A percentile compares a stretch with the other conserved stretches of the same genome.
phyloP scores from a whole-genome alignment of 2,888 invertebrate genomes.

The Ennomos fuscantarius region DNA sequence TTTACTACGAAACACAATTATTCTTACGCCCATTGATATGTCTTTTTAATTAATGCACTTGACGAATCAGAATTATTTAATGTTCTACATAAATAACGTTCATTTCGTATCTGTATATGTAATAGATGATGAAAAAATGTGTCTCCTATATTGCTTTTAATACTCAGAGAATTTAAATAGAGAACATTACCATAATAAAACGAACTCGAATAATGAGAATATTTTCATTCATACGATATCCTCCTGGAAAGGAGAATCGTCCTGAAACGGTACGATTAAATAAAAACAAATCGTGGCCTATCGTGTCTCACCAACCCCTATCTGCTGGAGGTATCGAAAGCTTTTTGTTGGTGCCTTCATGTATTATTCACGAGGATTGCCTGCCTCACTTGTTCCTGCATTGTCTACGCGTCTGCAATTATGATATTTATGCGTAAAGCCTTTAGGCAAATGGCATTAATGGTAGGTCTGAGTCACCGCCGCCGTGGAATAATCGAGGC shows the following conservation, averaged over 20 bases:
- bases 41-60: slow-evolving; percentile 16
- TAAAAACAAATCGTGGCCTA: slow-evolving; percentile 64
- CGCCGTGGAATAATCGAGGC: slow-evolving; percentile 61
- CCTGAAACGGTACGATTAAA: slow-evolving; percentile 62
- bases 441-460: slow-evolving; percentile 74
- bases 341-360: slow-evolving; percentile 60
- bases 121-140: background rate
- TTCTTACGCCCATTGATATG: slow-evolving; percentile 43
- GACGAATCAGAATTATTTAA: background rate
- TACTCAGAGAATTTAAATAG: slow-evolving; percentile 35
- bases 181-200: slow-evolving; percentile 48
- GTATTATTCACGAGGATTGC: slow-evolving; percentile 72
- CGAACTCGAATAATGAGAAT: slow-evolving; percentile 48
- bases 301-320: slow-evolving; percentile 55
- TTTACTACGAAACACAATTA: slow-evolving; percentile 73
- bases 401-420: slow-evolving; percentile 81
- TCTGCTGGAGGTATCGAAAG: slow-evolving; percentile 58
- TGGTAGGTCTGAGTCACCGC: slow-evolving; percentile 67
- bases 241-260: slow-evolving; percentile 54
- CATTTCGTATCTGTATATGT: background rate
- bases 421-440: slow-evolving; percentile 77
- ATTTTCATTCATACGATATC: slow-evolving; percentile 49
- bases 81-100: too few relatives aligned
- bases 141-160: background rate
- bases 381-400: slow-evolving; percentile 75